phyloP scores from a whole-genome alignment of 2,113 vertebrate genomes.

The Orientallactaga bullata region DNA sequence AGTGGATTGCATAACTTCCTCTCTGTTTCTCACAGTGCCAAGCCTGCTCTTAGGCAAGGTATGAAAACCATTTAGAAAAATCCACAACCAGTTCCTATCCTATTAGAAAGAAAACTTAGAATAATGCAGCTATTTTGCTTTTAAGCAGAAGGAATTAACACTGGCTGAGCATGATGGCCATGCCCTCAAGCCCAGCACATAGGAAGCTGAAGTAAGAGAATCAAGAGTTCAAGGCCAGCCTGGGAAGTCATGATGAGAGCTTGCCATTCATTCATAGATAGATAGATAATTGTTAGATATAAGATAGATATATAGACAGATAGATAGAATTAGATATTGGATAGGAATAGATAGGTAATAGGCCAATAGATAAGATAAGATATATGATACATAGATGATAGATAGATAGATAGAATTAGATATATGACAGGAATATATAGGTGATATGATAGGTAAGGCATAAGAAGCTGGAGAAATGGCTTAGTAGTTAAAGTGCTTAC shows the following conservation, averaged over 20 bases:
- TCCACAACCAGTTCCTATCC: slow-evolving; percentile 24
- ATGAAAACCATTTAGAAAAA: neutral
- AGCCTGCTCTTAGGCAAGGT: neutral
- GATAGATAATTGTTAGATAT: too few relatives aligned
- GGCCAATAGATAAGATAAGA: too few relatives aligned
- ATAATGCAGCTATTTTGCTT: neutral
- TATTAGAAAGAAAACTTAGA: slow-evolving; percentile 44
- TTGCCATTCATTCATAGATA: neutral
- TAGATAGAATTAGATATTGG: too few relatives aligned
- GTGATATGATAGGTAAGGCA: too few relatives aligned
- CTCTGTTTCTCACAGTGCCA: slow-evolving; percentile 9
- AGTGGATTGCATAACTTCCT: neutral
- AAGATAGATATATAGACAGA: too few relatives aligned
- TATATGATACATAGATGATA: neutral
- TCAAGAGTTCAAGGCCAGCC: neutral
- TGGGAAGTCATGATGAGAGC: neutral
- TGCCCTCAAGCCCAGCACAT: neutral
- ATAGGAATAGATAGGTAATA: too few relatives aligned
- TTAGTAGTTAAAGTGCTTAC: too few relatives aligned
- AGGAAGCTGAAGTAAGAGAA: neutral
- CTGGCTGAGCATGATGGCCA: neutral
- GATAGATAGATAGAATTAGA: too few relatives aligned
- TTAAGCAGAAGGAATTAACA: slow-evolving; percentile 36
- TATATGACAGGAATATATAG: too few relatives aligned
- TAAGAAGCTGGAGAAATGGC: too few relatives aligned